These are phyloP conservation scores for Gastracanthus pulcherrimus DNA, from an alignment of 2,888 invertebrate species.

Conservation along the genomic window DNA sequence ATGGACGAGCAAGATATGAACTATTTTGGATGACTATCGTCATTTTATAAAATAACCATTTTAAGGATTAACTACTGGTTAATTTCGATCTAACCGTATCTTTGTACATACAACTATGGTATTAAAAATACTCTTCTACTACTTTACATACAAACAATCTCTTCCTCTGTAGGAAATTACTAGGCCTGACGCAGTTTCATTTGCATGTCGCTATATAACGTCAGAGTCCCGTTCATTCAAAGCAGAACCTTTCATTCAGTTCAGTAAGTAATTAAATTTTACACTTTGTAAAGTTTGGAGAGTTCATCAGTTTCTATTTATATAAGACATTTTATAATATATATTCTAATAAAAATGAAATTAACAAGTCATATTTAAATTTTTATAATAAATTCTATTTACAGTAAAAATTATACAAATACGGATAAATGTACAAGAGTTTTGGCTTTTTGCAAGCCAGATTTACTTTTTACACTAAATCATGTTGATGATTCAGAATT, in stretches of 20 bases:
- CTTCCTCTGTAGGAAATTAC: slow-evolving; percentile 11
- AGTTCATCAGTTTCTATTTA: neutral
- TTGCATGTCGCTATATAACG: slow-evolving; percentile 22
- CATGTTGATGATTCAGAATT: neutral
- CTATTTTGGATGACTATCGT: too few species aligned
- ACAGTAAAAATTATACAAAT: slow-evolving; percentile 28
- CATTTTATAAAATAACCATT: too few species aligned
- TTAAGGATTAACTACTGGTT: too few species aligned
- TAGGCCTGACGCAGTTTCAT: slow-evolving; percentile 21
- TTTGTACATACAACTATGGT: neutral
- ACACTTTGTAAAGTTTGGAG: neutral
- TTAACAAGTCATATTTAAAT: neutral
- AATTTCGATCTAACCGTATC: neutral
- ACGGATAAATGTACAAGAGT: neutral
- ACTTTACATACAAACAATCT: slow-evolving; percentile 39
- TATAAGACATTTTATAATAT: too few species aligned
- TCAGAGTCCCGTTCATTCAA: neutral
- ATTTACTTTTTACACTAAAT: neutral
- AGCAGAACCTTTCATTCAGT: neutral
- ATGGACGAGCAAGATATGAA: too few species aligned
- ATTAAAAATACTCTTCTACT: slow-evolving; percentile 11
- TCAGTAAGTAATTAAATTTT: neutral
- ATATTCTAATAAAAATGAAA: too few species aligned
- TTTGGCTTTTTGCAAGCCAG: neutral
- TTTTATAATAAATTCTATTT: slow-evolving; percentile 32